Conservation (phyloP, 2,888 invertebrate genomes). For the Drosophila cracens region DNA sequence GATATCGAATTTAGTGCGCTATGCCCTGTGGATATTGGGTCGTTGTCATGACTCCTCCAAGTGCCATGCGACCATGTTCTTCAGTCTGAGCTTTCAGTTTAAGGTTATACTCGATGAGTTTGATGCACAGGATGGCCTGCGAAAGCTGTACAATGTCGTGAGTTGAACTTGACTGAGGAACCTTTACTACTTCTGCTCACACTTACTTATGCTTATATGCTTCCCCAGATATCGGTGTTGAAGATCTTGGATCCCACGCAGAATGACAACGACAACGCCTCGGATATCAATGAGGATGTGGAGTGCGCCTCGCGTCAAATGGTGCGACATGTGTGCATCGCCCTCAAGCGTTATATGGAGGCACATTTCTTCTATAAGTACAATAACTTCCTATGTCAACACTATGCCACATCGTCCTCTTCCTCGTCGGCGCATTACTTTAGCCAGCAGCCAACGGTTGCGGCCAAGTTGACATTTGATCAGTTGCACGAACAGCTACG, state of each 20-base stretch:
- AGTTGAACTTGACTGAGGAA: constrained; percentile 28
- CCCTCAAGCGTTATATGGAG: constrained; percentile 95
- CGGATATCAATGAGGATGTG: constrained; percentile 91
- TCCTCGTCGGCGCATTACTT: constrained; percentile 77
- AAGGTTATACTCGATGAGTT: constrained; percentile 97
- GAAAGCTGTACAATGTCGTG: constrained; percentile 95
- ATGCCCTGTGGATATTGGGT: constrained; percentile 97
- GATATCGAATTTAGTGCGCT: constrained; percentile 92
- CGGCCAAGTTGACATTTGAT: constrained; percentile 90
- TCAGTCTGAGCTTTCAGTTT: constrained; percentile 97
- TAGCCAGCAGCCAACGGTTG: constrained; percentile 86
- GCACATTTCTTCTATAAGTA: constrained; percentile 93
- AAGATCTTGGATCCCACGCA: constrained; percentile 90
- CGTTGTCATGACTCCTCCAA: constrained; percentile 99
- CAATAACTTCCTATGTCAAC: constrained; percentile 88
- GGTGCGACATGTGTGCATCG: constrained; percentile 95
- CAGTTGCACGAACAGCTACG: constrained; percentile 95
- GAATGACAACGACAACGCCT: constrained; percentile 87
- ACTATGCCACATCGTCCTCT: constrained; percentile 84
- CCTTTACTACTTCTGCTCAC: background rate
- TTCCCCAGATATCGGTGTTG: constrained; percentile 90
- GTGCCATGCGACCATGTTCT: constrained; percentile 99
- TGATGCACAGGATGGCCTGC: constrained; percentile 95
- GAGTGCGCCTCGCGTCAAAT: constrained; percentile 96
- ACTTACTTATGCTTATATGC: background rate